phyloP scores from a whole-genome alignment of 2,797 vertebrate species.

The Bryconaethiops microstoma region DNA sequence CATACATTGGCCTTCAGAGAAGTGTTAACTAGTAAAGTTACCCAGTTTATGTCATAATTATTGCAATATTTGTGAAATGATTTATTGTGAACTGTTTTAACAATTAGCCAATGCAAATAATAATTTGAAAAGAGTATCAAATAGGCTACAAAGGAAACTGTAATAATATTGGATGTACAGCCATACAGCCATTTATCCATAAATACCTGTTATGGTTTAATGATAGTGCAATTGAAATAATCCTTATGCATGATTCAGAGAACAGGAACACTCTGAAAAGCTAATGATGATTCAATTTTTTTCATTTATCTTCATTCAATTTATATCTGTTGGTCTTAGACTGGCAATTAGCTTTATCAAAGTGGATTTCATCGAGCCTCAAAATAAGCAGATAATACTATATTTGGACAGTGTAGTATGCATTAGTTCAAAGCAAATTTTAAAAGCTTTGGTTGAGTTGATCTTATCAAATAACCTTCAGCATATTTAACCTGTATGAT shows the following conservation, averaged over 20 bases:
- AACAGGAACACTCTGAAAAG: slow-evolving; percentile 5
- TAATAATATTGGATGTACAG: background rate
- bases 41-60: too few species aligned
- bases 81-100: too few species aligned
- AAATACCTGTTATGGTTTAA: background rate
- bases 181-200: background rate
- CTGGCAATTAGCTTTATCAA: background rate
- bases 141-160: background rate
- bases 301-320: background rate
- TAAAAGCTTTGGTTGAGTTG: slow-evolving; percentile 1
- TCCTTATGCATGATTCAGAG: background rate
- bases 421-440: slow-evolving; percentile 2
- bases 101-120: background rate
- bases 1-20: too few species aligned
- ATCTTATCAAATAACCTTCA: background rate
- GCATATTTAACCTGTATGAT: background rate
- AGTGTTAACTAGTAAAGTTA: too few species aligned
- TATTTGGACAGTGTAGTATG: background rate
- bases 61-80: background rate
- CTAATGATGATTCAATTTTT: background rate
- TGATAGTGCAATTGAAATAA: slow-evolving; percentile 5
- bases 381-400: background rate
- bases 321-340: background rate
- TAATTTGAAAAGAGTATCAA: background rate
- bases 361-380: background rate